Evolutionary conservation across 2,113 vertebrate species (phyloP).

Genomic region (Steatornis caripensis): DNA sequence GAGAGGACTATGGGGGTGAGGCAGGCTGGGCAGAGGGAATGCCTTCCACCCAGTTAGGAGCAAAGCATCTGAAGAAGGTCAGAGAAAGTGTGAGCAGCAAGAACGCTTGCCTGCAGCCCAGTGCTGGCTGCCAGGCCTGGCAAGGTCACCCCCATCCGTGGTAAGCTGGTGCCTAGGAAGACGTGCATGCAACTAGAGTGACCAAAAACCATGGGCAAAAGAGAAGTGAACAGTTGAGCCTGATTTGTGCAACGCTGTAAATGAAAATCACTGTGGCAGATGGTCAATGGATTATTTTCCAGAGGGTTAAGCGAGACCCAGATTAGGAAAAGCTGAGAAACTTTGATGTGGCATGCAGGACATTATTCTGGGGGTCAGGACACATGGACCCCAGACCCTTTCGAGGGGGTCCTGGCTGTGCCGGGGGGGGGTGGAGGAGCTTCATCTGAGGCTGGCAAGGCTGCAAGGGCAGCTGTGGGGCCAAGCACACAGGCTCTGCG

Average conservation of each 20-base stretch:
- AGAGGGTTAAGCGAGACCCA: constrained; percentile 20
- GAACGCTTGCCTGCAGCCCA: background rate
- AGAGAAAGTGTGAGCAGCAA: background rate
- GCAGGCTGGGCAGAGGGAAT: background rate
- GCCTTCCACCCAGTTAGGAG: background rate
- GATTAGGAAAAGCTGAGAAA: constrained; percentile 31
- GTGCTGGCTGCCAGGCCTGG: background rate
- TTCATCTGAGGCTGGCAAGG: fast-evolving
- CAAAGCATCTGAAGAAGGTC: background rate
- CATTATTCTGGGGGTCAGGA: background rate
- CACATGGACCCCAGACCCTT: background rate
- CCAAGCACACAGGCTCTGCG: fast-evolving
- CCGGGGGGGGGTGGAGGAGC: background rate
- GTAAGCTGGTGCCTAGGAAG: background rate
- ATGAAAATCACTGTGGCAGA: constrained; percentile 20
- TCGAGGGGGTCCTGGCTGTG: background rate
- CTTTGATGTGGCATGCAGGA: background rate
- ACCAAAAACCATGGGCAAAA: background rate
- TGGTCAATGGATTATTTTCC: constrained; percentile 53
- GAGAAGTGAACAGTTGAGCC: background rate
- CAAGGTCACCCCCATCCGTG: background rate
- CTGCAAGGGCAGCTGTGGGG: background rate
- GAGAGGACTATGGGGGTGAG: background rate
- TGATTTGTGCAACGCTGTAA: background rate
- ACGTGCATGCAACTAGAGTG: fast-evolving